A percentile compares a stretch with the other conserved stretches of the same genome.
phyloP scores from a whole-genome alignment of 1,140 invertebrate genomes.

The Cotesia chilonis region DNA sequence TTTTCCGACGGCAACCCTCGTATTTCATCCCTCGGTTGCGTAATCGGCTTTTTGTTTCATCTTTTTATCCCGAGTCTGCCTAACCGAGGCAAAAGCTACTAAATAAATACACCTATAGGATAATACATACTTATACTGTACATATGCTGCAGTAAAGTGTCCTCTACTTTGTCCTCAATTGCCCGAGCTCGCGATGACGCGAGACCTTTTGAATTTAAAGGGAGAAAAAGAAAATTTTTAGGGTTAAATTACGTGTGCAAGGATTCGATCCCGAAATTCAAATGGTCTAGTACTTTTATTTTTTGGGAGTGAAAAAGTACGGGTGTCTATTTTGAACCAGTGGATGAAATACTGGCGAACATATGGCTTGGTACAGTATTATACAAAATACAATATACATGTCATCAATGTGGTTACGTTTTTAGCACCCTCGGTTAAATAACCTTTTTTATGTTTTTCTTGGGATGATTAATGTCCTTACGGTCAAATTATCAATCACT shows the following conservation, averaged over 20 bases:
- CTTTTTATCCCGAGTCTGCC: conserved; percentile 57
- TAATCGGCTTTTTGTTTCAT: conserved; percentile 67
- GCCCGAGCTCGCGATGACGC: conserved; percentile 38
- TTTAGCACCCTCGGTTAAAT: no score
- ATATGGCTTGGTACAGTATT: no score
- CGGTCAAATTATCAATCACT: no score
- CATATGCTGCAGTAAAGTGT: background rate
- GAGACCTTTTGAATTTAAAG: background rate
- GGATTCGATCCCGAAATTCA: background rate
- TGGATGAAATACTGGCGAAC: no score
- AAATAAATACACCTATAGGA: conserved; percentile 20
- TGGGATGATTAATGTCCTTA: no score
- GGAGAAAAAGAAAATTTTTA: background rate
- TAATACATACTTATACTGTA: conserved; percentile 31
- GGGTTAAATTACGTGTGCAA: background rate
- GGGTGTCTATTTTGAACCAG: no score
- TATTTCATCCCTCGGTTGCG: conserved; percentile 62
- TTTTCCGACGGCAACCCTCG: conserved; percentile 41
- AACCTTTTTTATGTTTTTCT: no score
- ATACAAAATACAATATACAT: no score
- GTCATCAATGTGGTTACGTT: no score
- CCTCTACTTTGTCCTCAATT: conserved; percentile 37
- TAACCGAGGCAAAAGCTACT: conserved; percentile 5
- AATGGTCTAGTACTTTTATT: background rate
- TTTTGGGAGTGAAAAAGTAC: no score